These are phyloP conservation scores for Trachelus troglodyta DNA, from an alignment of 2,888 invertebrate species.

Conservation along the genomic window DNA sequence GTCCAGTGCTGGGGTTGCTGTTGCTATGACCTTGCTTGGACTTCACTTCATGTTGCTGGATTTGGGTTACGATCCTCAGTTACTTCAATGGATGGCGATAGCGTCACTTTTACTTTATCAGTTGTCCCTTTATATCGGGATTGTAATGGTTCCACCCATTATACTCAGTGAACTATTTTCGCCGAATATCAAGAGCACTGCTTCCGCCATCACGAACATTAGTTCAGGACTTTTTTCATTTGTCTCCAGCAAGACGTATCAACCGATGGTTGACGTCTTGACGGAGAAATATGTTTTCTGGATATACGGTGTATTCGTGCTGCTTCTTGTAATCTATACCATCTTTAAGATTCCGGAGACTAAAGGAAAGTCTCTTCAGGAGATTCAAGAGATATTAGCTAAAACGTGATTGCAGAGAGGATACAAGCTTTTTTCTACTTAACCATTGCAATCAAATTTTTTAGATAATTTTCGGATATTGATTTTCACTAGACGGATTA, in stretches of 20 bases:
- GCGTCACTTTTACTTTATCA: slow-evolving; percentile 35
- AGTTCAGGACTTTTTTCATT: slow-evolving; percentile 35
- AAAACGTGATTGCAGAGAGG: not conserved
- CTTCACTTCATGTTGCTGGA: slow-evolving; percentile 45
- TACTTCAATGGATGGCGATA: slow-evolving; percentile 47
- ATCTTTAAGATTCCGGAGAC: slow-evolving; percentile 54
- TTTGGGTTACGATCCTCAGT: slow-evolving; percentile 34
- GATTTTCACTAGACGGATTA: not conserved
- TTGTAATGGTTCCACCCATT: slow-evolving; percentile 37
- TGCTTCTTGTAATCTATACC: slow-evolving; percentile 37
- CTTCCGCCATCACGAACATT: slow-evolving; percentile 39
- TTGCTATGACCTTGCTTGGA: slow-evolving; percentile 36
- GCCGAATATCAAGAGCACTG: slow-evolving; percentile 42
- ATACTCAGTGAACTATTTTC: slow-evolving; percentile 46
- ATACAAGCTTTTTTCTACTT: not conserved
- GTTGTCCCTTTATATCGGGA: slow-evolving; percentile 36
- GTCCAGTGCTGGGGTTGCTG: slow-evolving; percentile 45
- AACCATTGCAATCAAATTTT: not conserved
- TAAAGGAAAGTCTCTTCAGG: slow-evolving; percentile 52
- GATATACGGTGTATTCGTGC: slow-evolving; percentile 39
- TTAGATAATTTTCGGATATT: not conserved
- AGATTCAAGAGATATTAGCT: slow-evolving; percentile 50
- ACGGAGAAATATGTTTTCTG: slow-evolving; percentile 42
- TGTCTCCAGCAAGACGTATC: slow-evolving; percentile 37
- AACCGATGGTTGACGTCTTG: slow-evolving; percentile 37